Conservation (phyloP, 1,140 invertebrate species). For the Heliothis virescens region DNA sequence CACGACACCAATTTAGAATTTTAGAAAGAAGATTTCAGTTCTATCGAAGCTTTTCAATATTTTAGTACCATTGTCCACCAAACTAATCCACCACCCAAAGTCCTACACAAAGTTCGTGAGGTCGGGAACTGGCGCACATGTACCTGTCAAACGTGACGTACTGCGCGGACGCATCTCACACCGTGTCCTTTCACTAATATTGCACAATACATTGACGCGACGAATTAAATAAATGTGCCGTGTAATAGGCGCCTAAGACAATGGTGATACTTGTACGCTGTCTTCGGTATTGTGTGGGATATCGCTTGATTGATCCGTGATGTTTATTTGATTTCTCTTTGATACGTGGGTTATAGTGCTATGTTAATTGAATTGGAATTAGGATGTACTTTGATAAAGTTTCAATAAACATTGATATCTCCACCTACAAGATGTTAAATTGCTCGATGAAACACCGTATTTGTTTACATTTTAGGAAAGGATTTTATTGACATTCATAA, state of each 20-base stretch:
- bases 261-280: neutral
- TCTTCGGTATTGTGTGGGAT: neutral
- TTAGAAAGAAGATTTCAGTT: too few species aligned
- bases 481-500: too few species aligned
- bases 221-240: conserved; percentile 30
- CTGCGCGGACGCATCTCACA: conserved; percentile 41
- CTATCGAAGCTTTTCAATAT: too few species aligned
- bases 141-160: conserved; percentile 41
- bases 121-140: conserved; percentile 30
- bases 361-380: too few species aligned
- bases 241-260: conserved; percentile 10
- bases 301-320: neutral
- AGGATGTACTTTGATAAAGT: too few species aligned
- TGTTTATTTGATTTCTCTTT: conserved; percentile 12
- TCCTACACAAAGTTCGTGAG: conserved; percentile 34
- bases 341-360: neutral
- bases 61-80: neutral
- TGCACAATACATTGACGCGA: conserved; percentile 24
- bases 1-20: too few species aligned
- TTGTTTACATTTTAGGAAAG: too few species aligned
- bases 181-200: conserved; percentile 42
- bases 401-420: too few species aligned
- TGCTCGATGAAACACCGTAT: too few species aligned
- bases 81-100: neutral
- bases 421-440: too few species aligned